phyloP scores from a whole-genome alignment of 2,113 vertebrate genomes.

The Scolopax mira region DNA sequence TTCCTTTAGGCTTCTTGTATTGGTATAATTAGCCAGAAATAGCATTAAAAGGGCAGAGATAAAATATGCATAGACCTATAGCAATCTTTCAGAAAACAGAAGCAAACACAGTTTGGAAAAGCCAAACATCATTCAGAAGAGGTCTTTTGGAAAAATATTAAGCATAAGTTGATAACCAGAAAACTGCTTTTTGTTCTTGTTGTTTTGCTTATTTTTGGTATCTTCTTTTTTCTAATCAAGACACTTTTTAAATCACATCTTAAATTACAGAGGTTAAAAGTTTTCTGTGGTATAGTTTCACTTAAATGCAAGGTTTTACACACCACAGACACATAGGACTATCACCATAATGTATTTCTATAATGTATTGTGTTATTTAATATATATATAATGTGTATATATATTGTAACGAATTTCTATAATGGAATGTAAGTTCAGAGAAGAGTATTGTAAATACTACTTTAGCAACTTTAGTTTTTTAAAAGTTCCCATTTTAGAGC shows the following conservation, averaged over 20 bases:
- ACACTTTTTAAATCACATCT: not conserved
- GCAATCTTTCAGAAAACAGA: conserved; percentile 60
- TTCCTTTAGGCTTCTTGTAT: conserved; percentile 72
- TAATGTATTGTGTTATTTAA: too few species aligned
- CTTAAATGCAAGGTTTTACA: not conserved
- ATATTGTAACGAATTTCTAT: not conserved
- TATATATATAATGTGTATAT: too few species aligned
- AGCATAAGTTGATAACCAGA: not conserved
- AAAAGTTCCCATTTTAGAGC: not conserved
- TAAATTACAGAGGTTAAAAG: not conserved
- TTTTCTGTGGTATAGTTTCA: not conserved
- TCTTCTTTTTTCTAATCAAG: not conserved
- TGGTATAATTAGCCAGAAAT: conserved; percentile 72
- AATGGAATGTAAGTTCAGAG: not conserved
- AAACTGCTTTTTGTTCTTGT: not conserved
- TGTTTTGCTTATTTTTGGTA: not conserved
- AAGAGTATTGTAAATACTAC: not conserved
- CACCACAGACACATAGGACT: not conserved
- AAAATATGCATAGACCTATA: conserved; percentile 56
- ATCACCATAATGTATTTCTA: not conserved
- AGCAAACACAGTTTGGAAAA: conserved; percentile 55
- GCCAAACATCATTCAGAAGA: conserved; percentile 51
- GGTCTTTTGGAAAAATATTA: conserved; percentile 21
- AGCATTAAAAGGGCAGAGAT: conserved; percentile 64
- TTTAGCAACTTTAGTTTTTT: not conserved